phyloP scores from a whole-genome alignment of 92 coral and sea anemone genomes.

The Porites divaricata region DNA sequence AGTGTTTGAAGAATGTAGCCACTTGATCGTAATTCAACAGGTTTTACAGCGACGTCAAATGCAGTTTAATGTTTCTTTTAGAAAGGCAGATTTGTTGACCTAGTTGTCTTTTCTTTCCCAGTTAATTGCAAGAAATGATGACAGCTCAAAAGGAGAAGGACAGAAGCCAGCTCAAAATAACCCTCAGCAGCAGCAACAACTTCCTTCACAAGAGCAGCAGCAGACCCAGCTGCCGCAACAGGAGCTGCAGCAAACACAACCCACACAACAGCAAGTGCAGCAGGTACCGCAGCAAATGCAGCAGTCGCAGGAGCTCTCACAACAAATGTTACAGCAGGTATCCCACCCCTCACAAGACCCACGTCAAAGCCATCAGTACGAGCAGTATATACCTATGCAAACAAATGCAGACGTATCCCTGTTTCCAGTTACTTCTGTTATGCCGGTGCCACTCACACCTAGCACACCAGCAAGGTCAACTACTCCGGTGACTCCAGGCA shows the following conservation, averaged over 20 bases:
- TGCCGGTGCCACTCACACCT: constrained; percentile 63
- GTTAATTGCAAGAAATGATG: constrained; percentile 39
- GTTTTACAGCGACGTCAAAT: background rate
- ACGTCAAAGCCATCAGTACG: constrained; percentile 37
- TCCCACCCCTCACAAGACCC: constrained; percentile 25
- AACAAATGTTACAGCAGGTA: constrained; percentile 6
- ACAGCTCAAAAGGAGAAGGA: constrained; percentile 27
- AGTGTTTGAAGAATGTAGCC: too few species aligned
- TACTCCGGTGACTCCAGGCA: constrained; percentile 62
- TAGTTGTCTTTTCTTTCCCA: constrained; percentile 1
- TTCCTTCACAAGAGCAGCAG: constrained; percentile 31
- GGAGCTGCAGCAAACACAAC: constrained; percentile 40
- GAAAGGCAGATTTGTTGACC: background rate
- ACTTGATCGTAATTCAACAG: background rate
- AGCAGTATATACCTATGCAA: constrained; percentile 32
- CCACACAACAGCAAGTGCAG: constrained; percentile 1
- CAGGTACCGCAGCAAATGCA: constrained; percentile 1
- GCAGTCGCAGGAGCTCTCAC: background rate
- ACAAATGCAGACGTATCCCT: constrained; percentile 15
- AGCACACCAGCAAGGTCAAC: constrained; percentile 56
- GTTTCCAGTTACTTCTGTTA: constrained; percentile 39
- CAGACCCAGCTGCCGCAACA: constrained; percentile 36
- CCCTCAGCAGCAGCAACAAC: constrained; percentile 36
- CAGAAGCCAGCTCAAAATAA: constrained; percentile 17
- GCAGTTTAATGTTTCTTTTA: background rate